Conservation (phyloP, 35 echinoderm and acorn worm species). For the Apostichopus californicus region DNA sequence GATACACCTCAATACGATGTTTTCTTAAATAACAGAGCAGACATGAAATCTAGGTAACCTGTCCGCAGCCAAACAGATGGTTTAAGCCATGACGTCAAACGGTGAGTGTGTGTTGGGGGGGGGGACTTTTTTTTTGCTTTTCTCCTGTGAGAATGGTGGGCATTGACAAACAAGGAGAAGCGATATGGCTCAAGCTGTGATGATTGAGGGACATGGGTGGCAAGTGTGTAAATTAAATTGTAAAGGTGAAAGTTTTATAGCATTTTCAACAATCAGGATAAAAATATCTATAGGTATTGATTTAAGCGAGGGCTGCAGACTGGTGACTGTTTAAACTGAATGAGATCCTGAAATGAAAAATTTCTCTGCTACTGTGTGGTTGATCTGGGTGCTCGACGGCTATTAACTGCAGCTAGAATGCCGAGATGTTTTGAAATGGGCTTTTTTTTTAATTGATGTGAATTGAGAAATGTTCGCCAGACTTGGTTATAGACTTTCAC, state of each 20-base stretch:
- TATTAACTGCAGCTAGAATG: too few relatives aligned
- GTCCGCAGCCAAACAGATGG: conserved; percentile 41
- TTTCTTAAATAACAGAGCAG: conserved; percentile 34
- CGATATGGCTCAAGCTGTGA: conserved; percentile 23
- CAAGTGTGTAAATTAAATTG: conserved; percentile 36
- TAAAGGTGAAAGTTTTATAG: conserved; percentile 21
- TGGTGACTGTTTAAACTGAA: too few relatives aligned
- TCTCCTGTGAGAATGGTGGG: too few relatives aligned
- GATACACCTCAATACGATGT: conserved; percentile 46
- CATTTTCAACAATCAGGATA: conserved; percentile 14
- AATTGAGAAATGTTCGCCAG: too few relatives aligned
- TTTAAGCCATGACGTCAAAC: conserved; percentile 43
- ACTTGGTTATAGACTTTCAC: too few relatives aligned
- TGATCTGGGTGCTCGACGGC: too few relatives aligned
- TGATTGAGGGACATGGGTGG: conserved; percentile 28
- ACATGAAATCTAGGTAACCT: conserved; percentile 47
- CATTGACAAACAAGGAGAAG: background rate
- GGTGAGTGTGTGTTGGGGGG: too few relatives aligned
- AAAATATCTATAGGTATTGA: conserved; percentile 29
- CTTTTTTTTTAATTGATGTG: too few relatives aligned
- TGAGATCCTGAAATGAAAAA: too few relatives aligned
- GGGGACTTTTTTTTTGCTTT: too few relatives aligned
- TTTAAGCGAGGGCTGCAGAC: background rate
- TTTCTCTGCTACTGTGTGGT: too few relatives aligned
- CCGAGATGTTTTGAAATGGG: too few relatives aligned